These are phyloP conservation scores for Ceratina australensis DNA, from an alignment of 1,140 invertebrate species.

Conservation along the genomic window DNA sequence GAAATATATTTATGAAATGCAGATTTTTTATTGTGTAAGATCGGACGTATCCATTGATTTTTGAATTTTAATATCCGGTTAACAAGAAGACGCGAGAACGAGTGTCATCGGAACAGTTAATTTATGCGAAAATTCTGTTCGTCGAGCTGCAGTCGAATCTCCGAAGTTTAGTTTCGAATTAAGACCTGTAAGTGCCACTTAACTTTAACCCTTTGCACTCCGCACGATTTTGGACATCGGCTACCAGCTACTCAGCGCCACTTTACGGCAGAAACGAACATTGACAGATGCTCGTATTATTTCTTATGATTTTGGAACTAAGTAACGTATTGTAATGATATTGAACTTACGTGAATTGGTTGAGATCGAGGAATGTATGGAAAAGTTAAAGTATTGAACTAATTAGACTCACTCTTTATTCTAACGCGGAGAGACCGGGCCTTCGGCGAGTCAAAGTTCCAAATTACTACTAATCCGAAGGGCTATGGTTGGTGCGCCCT, in stretches of 20 bases:
- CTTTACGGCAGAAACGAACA: conserved; percentile 11
- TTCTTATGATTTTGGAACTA: background rate
- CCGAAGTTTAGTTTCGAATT: background rate
- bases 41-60: no score
- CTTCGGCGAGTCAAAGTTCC: no score
- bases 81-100: background rate
- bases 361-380: no score
- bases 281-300: background rate
- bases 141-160: background rate
- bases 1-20: background rate
- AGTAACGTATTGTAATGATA: no score
- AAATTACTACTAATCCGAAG: no score
- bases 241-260: conserved; percentile 13
- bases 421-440: no score
- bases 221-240: background rate
- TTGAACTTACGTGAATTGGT: no score
- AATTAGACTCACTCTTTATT: no score
- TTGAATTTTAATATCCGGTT: background rate
- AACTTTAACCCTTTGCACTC: conserved; percentile 3
- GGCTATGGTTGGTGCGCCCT: no score
- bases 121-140: background rate
- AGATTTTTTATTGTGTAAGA: background rate
- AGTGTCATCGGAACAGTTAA: background rate
- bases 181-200: background rate
- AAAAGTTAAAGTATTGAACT: no score